Percentiles rank a stretch among this genome's conserved stretches.
Conservation (phyloP, 1,140 invertebrate genomes). For the Pseudomyrmex pallidus region DNA sequence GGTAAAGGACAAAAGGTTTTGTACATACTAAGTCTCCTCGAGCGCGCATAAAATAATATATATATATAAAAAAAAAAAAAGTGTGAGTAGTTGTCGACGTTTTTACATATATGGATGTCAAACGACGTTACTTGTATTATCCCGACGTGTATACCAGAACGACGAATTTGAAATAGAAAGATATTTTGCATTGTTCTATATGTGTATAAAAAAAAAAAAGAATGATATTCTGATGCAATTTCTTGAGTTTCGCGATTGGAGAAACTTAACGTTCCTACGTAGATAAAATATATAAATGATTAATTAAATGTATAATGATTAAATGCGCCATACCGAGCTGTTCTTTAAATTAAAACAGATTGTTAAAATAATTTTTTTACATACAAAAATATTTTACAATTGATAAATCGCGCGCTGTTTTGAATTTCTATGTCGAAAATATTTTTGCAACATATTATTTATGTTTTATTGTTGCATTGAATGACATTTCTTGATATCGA, state of each 20-base stretch:
- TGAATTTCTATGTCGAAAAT: neutral
- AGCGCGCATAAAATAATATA: neutral
- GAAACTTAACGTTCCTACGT: conserved; percentile 16
- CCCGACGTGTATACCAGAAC: conserved; percentile 7
- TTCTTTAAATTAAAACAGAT: conserved; percentile 15
- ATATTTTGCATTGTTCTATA: neutral
- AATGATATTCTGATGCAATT: too few relatives aligned
- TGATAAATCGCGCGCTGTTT: neutral
- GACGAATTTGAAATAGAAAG: neutral
- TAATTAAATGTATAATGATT: too few relatives aligned
- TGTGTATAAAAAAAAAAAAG: neutral
- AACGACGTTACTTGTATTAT: conserved; percentile 20
- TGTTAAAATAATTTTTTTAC: neutral
- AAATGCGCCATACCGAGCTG: neutral
- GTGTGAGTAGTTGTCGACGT: conserved; percentile 37
- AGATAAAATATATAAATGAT: too few relatives aligned
- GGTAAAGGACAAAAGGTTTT: conserved; percentile 27
- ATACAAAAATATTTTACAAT: neutral
- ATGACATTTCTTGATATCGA: neutral
- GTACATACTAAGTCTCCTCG: conserved; percentile 54
- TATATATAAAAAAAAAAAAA: conserved; percentile 22
- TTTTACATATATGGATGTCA: conserved; percentile 52
- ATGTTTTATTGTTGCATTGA: neutral
- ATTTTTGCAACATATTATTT: conserved; percentile 34
- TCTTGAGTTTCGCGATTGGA: conserved; percentile 6